These are phyloP conservation scores for Rhimphoctona megacephalus DNA, from an alignment of 2,888 invertebrate species.

Conservation along the genomic window DNA sequence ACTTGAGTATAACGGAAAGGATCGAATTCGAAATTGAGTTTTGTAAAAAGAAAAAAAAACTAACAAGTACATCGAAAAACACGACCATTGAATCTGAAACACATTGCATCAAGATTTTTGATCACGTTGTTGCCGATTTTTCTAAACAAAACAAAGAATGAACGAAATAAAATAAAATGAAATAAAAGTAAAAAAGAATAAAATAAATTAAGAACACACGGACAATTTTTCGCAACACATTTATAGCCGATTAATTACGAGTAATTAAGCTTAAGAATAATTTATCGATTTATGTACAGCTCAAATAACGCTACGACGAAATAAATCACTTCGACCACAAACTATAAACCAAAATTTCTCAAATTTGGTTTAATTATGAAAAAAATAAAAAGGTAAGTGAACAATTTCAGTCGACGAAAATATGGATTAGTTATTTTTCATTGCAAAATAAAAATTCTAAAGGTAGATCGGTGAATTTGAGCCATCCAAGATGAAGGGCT, in stretches of 20 bases:
- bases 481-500: no score
- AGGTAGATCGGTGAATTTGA: no score
- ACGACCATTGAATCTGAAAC: slow-evolving; percentile 52
- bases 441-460: no score
- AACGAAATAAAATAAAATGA: slow-evolving; percentile 19
- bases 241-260: slow-evolving; percentile 50
- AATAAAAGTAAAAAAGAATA: slow-evolving; percentile 9
- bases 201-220: slow-evolving; percentile 35
- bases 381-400: not conserved
- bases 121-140: slow-evolving; percentile 62
- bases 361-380: not conserved
- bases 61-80: slow-evolving; percentile 49
- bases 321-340: slow-evolving; percentile 78
- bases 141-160: slow-evolving; percentile 47
- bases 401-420: no score
- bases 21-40: not conserved
- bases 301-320: slow-evolving; percentile 72
- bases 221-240: slow-evolving; percentile 57
- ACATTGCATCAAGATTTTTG: slow-evolving; percentile 55
- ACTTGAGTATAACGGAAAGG: not conserved
- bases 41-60: slow-evolving; percentile 8
- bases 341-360: not conserved
- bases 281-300: slow-evolving; percentile 79
- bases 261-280: slow-evolving; percentile 62
- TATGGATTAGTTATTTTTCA: no score